Conservation (phyloP, 2,797 vertebrate genomes). For the Semaprochilodus insignis region DNA sequence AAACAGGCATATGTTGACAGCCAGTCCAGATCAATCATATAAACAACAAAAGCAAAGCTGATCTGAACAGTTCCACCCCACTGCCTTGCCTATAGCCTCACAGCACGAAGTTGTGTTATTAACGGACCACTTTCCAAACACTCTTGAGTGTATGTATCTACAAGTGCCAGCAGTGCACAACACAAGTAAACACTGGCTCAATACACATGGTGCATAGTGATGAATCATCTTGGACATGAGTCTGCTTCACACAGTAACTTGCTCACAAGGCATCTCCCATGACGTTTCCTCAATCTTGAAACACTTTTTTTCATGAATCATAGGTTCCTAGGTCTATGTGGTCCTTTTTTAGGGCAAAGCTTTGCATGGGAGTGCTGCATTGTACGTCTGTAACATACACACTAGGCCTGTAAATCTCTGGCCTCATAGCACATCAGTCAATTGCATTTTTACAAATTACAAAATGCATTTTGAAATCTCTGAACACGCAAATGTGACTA, state of each 20-base stretch:
- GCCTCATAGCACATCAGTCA: neutral
- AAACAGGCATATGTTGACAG: neutral
- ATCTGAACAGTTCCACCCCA: conserved; percentile 5
- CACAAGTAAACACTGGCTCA: conserved; percentile 28
- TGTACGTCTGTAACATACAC: neutral
- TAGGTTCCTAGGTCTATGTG: neutral
- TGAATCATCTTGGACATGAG: conserved; percentile 14
- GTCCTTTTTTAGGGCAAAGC: neutral
- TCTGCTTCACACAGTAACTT: conserved; percentile 26
- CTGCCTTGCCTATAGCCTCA: neutral
- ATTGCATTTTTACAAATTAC: neutral
- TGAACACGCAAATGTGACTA: neutral
- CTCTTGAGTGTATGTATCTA: conserved; percentile 14
- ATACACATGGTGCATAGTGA: neutral
- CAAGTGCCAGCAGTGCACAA: conserved; percentile 6
- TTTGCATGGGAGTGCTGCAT: neutral
- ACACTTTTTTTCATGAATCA: neutral
- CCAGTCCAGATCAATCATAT: neutral
- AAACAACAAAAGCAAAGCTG: conserved; percentile 7
- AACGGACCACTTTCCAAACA: conserved; percentile 24
- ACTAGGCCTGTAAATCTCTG: neutral
- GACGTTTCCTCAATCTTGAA: neutral
- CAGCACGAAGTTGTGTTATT: conserved; percentile 13
- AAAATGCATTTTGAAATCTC: neutral
- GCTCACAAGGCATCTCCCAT: conserved; percentile 10